Conservation (phyloP, 2,113 vertebrate species). For the Dicentrarchus labrax region DNA sequence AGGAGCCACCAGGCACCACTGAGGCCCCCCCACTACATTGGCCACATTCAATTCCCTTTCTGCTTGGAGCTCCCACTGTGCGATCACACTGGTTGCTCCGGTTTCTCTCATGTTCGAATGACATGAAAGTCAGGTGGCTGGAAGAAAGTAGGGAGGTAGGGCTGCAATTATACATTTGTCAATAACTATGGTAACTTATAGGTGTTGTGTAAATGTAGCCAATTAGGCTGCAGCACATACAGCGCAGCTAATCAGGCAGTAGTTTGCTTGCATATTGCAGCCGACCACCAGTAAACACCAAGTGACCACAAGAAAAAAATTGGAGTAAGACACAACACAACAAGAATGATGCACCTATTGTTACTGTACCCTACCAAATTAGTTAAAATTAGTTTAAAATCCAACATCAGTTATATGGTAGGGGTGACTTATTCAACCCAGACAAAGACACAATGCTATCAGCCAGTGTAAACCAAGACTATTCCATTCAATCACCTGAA, state of each 20-base stretch:
- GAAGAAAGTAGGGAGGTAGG: not conserved
- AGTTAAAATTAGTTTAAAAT: no score
- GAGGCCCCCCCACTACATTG: slow-evolving; percentile 9
- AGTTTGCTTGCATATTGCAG: not conserved
- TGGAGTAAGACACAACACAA: not conserved
- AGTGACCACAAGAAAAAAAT: not conserved
- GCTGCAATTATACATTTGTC: not conserved
- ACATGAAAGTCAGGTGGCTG: slow-evolving; percentile 31
- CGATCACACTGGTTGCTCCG: slow-evolving; percentile 38
- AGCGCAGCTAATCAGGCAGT: not conserved
- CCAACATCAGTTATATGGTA: not conserved
- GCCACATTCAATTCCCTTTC: slow-evolving; percentile 32
- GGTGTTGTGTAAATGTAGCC: not conserved
- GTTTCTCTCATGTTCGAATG: slow-evolving; percentile 15
- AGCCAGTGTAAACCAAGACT: not conserved
- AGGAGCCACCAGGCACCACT: slow-evolving; percentile 7
- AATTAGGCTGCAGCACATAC: not conserved
- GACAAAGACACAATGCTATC: not conserved
- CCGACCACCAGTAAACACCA: not conserved
- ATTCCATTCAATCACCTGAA: not conserved
- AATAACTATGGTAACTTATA: not conserved
- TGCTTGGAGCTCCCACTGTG: slow-evolving; percentile 33
- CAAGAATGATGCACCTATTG: not conserved
- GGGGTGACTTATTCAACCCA: not conserved
- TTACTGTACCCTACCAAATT: not conserved